Evolutionary conservation across 2,888 invertebrate species (phyloP), one percentile per base, ranked within the genome.

Genomic region (Tenodera sinensis): DNA sequence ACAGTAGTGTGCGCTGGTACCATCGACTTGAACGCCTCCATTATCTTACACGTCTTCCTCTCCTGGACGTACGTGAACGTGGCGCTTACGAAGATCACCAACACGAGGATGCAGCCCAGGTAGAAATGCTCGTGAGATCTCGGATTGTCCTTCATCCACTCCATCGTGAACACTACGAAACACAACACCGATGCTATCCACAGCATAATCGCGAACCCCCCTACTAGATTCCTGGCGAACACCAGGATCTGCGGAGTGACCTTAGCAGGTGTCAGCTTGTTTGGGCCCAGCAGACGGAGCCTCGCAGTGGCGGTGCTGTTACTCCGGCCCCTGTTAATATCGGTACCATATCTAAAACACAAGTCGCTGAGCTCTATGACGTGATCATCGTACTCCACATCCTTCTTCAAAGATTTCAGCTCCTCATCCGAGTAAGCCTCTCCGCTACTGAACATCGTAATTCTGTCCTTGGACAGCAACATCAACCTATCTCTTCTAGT

Each of bases 141-240:
- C 28, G 28, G 27, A n/a, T n/a, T n/a, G 2, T 20, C 7, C 54
- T 9, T 71, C 7, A 7, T 15, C 15, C 91, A 86, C 25, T 93
- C 92, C 87, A 94, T 93, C 71, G 93, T 92, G 91, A 94, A 96
- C 30, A 95, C 96, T 20, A 95, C 91, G 91, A 96, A 95, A 91
- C 96, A 96, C 14, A 96, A 93, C 1, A 94, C 90, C 8, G 96
- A 95, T 7, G 96, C 96, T 28, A 94, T 92, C 97, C 97, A 97
- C 28, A 97, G 94, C 42, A 97, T 94, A 90, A 95, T 93, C 87
- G 96, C 95, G 92, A 97, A 97, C 92, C 97, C 96, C 71, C 96
- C 96, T 92, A 96, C 96, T 83, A 97, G 92, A 92, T 96, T 96
- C 90, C 94, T 94, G 20, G 94, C 93, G 91, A 97, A 95, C 91